Conservation (phyloP, 2,113 vertebrate species). For the Loxodonta africana region DNA sequence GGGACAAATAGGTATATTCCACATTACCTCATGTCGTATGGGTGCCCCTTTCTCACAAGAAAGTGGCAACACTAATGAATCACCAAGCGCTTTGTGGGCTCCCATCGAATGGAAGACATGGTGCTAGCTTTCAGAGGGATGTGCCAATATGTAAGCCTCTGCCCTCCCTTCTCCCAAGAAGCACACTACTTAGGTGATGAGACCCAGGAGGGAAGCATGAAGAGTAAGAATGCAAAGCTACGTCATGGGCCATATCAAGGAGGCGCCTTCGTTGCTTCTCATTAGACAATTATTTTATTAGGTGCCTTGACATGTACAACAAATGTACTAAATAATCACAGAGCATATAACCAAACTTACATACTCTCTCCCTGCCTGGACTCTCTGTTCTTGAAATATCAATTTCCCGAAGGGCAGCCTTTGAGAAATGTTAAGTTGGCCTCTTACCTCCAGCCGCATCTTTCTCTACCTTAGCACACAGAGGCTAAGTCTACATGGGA, state of each 20-base stretch:
- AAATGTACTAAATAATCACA: background rate
- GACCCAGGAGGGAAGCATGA: background rate
- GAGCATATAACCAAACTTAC: background rate
- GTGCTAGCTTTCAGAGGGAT: background rate
- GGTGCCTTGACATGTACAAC: too few species aligned
- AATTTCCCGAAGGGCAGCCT: background rate
- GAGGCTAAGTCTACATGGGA: constrained; percentile 60
- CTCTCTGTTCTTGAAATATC: constrained; percentile 19
- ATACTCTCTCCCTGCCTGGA: background rate
- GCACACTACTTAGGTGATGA: background rate
- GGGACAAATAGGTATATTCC: background rate
- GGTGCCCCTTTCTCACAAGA: background rate
- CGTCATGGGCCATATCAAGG: background rate
- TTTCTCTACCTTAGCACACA: constrained; percentile 15
- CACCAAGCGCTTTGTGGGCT: background rate
- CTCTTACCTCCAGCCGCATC: constrained; percentile 51
- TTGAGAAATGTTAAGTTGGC: constrained; percentile 58
- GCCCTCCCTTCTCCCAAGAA: background rate
- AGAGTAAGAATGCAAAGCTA: background rate
- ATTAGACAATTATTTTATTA: background rate
- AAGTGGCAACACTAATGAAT: background rate
- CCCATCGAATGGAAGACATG: background rate
- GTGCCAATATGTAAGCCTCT: fast-evolving
- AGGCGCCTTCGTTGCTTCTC: background rate
- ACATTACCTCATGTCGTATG: background rate